phyloP scores from a whole-genome alignment of 2,797 vertebrate genomes.

The Onychomys leucogaster region DNA sequence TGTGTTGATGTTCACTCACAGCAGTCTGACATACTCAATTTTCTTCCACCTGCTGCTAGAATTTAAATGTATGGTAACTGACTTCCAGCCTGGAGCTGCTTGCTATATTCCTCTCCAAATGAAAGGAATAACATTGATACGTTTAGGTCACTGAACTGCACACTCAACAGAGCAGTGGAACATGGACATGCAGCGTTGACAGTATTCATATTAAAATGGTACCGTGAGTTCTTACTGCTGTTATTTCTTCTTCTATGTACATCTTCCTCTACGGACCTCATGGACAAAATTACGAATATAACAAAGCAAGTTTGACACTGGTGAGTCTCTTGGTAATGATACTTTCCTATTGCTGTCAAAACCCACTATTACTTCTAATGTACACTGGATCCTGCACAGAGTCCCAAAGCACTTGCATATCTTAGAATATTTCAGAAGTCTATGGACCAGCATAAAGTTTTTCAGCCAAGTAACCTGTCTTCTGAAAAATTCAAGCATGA shows the following conservation, averaged over 20 bases:
- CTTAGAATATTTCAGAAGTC: conserved; percentile 32
- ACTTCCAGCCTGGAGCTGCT: neutral
- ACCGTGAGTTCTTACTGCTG: neutral
- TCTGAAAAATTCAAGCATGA: conserved; percentile 12
- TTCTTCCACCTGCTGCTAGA: neutral
- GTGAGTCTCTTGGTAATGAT: neutral
- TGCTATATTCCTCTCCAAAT: neutral
- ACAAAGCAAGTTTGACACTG: neutral
- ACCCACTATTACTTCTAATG: conserved; percentile 1
- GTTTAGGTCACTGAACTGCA: neutral
- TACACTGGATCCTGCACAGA: neutral
- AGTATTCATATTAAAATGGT: conserved; percentile 48
- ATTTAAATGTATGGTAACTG: neutral
- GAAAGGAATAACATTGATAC: neutral
- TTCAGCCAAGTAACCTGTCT: neutral
- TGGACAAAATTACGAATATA: conserved; percentile 52
- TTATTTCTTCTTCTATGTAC: conserved; percentile 31
- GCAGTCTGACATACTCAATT: neutral
- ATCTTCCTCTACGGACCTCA: neutral
- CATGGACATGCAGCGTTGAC: neutral
- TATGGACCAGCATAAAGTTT: neutral
- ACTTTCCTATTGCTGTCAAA: conserved; percentile 47
- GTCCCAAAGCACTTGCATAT: neutral
- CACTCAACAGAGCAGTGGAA: neutral
- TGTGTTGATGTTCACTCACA: neutral